Evolutionary conservation across 2,888 invertebrate species (phyloP), one percentile per base, ranked within the genome.

Genomic region (Drosophila diplacantha): DNA sequence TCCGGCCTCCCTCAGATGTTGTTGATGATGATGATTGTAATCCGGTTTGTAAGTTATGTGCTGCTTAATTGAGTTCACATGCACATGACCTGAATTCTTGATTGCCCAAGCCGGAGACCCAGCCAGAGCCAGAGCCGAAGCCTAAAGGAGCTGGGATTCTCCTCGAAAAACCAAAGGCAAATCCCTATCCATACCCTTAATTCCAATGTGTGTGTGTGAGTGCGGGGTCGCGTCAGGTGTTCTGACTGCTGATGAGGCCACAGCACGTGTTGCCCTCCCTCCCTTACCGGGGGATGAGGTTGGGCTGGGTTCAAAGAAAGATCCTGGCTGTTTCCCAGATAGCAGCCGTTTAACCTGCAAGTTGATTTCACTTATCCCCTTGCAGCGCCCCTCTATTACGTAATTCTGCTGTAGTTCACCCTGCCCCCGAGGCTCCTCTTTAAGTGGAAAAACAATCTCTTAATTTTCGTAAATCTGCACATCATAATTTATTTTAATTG

Each of bases 401-500:
- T 73, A 54, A 63, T 71, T 59, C 41, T 50, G 29, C 26, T 20
- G 29, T 69, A 63, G 60, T 70, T 66, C 49, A 39, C 39, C 20
- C 20, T 31, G 50, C 35, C 53, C 11, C 5, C 18, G 32, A 32
- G 29, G 26, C 37, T 56, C 11, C 46, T 20, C 65, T 61, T 59
- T 59, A 62, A 44, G 43, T 69, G 69, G 67, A 71, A 77, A 82
- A 80, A 82, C 75, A 83, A 81, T 80, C 74, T 74, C 77, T 79
- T 83, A 84, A 85, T 85, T 85, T 85, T 79, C 81, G 75, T 76
- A 81, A 83, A 84, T 84, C 83, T 86, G 85, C 86, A 86, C 86
- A 83, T 85, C 85, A 86, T 86, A 85, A 85, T 85, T 86, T 85
- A 86, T 85, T 85, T 85, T 85, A 86, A 86, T 86, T 86, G 86